Evolutionary conservation across 1,140 invertebrate species (phyloP), one percentile per base, ranked within the genome.

Genomic region (Amyelois transitella): DNA sequence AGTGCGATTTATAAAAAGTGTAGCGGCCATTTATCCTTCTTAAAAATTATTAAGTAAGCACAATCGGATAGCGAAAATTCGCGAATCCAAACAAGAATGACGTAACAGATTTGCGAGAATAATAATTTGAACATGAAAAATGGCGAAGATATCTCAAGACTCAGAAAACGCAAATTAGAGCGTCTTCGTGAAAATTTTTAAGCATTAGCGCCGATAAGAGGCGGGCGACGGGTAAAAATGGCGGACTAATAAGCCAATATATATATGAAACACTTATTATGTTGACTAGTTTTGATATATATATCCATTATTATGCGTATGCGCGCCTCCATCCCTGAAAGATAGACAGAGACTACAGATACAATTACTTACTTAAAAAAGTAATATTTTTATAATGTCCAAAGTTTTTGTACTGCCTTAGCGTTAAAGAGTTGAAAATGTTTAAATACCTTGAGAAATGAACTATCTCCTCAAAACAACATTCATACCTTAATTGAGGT

Each of bases 111-210:
- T 54, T 17, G 32, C 18, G 48, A 48, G 45, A 43, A 48, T 19
- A 54, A 54, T 54, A 38, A 58, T 58, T 25, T 48, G 18, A 51
- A 51, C 58, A 67, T 70, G 64, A 67, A 55, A 64, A 67, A 66
- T 64, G 53, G 53, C 57, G 55, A 18, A 49, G 44, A 66, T 70
- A 70, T 64, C 57, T 70, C 60, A 59, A 56, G 53, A 28, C 57
- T 60, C 51, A 64, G 55, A 61, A 55, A 47, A 45, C 61, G 53
- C 51, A 67, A 70, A 70, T 70, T 70, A 66, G 61, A 50, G 50
- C 50, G 53, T 14, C 18, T 55, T 48, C 43, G 58, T 22, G 43
- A 48, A 21, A 56, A 62, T 65, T 66, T 69, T 69, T 62, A 63
- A 62, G 53, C 61, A 58, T 61, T 64, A 58, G 32, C 55, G 49